These are phyloP conservation scores for Corbicula japonica DNA, from an alignment of 2,888 invertebrate genomes.

Conservation along the genomic window DNA sequence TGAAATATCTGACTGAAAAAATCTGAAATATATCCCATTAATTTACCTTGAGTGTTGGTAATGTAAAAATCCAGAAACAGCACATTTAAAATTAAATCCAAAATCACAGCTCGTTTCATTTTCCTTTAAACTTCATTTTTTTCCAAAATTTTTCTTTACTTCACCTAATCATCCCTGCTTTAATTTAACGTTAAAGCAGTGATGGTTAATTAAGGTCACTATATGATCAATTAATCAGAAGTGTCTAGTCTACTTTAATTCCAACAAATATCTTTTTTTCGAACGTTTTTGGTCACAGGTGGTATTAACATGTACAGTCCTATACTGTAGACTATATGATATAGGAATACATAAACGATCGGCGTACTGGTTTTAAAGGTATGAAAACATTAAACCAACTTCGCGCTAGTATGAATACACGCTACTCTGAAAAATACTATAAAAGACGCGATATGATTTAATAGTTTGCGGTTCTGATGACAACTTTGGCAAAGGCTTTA, in stretches of 20 bases:
- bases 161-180: no score
- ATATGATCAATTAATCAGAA: conserved; percentile 3
- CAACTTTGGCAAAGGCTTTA: no score
- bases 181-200: no score
- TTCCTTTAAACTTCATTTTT: conserved; percentile 21
- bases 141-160: no score
- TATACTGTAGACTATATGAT: conserved; percentile 1
- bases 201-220: no score
- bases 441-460: no score
- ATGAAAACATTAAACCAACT: conserved; percentile 25
- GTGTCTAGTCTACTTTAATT: conserved; percentile 8
- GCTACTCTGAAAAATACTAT: no score
- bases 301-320: conserved; percentile 20
- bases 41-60: conserved; percentile 37
- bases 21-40: no score
- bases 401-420: conserved; percentile 1
- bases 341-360: conserved; percentile 14
- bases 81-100: conserved; percentile 35
- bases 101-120: conserved; percentile 28
- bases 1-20: no score
- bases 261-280: conserved; percentile 19
- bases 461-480: no score
- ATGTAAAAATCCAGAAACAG: conserved; percentile 45
- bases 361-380: conserved; percentile 26
- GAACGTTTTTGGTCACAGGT: conserved; percentile 24